Evolutionary conservation across 2,888 invertebrate species (phyloP).

Genomic region (Euzophera pinguis): DNA sequence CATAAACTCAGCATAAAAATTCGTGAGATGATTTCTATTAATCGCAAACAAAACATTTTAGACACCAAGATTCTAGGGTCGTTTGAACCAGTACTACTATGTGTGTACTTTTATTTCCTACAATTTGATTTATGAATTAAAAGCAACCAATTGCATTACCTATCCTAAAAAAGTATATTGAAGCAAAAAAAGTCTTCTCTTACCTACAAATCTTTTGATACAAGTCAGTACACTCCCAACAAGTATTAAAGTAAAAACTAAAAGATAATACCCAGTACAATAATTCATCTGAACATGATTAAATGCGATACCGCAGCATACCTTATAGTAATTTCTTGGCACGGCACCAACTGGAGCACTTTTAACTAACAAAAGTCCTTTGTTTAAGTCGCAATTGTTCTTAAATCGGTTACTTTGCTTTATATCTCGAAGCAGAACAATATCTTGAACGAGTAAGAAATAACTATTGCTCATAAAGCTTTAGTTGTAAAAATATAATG

Average conservation of each 20-base stretch:
- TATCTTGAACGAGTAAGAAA: neutral
- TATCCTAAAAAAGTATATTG: too few species aligned
- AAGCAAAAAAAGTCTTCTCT: neutral
- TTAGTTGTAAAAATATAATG: neutral
- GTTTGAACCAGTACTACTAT: too few species aligned
- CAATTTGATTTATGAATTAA: too few species aligned
- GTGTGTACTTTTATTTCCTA: too few species aligned
- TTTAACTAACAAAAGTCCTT: conserved; percentile 9
- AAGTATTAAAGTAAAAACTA: neutral
- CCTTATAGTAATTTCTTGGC: conserved; percentile 3
- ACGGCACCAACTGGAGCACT: neutral
- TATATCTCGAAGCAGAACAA: neutral
- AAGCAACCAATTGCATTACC: too few species aligned
- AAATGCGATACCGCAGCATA: neutral
- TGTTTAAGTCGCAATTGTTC: conserved; percentile 9
- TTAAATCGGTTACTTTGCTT: conserved; percentile 10
- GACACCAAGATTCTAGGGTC: too few species aligned
- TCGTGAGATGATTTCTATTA: too few species aligned
- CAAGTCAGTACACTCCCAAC: neutral
- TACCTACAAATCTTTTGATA: neutral
- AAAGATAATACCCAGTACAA: neutral
- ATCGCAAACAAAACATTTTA: too few species aligned
- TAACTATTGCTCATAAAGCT: neutral
- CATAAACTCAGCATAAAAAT: too few species aligned
- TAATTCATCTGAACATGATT: conserved; percentile 6